Evolutionary conservation across 92 coral and sea anemone genomes (phyloP), one percentile per base, ranked within the genome.

Genomic region (Epizoanthus fatuus): DNA sequence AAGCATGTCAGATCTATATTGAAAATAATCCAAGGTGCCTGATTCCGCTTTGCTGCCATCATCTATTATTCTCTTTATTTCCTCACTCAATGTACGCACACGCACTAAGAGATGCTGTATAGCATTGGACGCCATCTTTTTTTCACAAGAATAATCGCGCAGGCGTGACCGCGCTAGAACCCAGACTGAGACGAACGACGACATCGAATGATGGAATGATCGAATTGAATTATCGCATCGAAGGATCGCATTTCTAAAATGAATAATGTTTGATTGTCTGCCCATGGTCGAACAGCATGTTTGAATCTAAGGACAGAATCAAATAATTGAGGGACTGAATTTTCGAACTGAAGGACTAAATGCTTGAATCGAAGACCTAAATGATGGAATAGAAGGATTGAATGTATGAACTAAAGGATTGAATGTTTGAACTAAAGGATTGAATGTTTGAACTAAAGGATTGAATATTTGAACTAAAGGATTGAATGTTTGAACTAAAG

Each of bases 11-110:
- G 69, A 29, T 64, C 69, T 64, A 64, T 64, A 64, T 32, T 64
- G 44, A 64, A 64, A 64, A 64, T 64, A 64, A 64, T 64, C 17
- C 69, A 64, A 64, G 4, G 69, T 64, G 40, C 69, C 44, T 8
- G 69, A 64, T 64, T 64, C 69, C 13, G 40, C 68, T 63, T 63
- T 63, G 68, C 68, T 63, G 37, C 68, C 68, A 63, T 63, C 66
- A 62, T 62, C 66, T 20, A 20, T 19, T 60, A 62, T 62, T 62
- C 66, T 62, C 66, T 62, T 62, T 62, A 62, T 20, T 20, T 62
- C 66, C 66, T 62, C 66, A 62, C 38, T 7, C 37, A 20, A 62
- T 62, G 66, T 62, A 62, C 66, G 66, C 66, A 62, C 66, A 20
- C 66, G 66, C 3, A 62, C 66, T 62, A 62, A 62, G 38, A 62